Evolutionary conservation across 2,797 vertebrate species (phyloP).

Genomic region (Bryconaethiops microstoma): DNA sequence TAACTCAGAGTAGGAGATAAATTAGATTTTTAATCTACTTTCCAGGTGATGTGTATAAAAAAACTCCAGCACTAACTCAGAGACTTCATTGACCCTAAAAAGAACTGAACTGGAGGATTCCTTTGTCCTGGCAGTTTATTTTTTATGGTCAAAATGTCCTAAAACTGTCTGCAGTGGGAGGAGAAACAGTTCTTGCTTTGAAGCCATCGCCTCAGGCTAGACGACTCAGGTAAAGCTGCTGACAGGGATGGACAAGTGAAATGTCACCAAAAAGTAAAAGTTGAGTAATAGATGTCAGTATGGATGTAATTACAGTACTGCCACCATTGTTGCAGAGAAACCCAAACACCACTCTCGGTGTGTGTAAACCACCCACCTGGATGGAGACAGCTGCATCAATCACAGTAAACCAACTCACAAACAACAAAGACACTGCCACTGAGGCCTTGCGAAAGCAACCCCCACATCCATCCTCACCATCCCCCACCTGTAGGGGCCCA

Average conservation of each 20-base stretch:
- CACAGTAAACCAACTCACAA: conserved; percentile 47
- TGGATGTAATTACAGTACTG: conserved; percentile 33
- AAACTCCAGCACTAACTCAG: background rate
- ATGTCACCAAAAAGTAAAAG: conserved; percentile 8
- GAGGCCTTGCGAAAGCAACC: conserved; percentile 27
- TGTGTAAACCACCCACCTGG: conserved; percentile 54
- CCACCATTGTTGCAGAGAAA: conserved; percentile 24
- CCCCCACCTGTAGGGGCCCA: conserved; percentile 10
- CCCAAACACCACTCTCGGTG: conserved; percentile 33
- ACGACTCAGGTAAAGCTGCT: background rate
- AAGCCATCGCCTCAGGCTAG: background rate
- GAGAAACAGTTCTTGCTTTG: background rate
- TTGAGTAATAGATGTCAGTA: conserved; percentile 12
- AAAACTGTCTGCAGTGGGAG: background rate
- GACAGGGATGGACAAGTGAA: conserved; percentile 1
- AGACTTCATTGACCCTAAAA: background rate
- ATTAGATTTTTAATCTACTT: conserved; percentile 39
- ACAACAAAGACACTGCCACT: conserved; percentile 50
- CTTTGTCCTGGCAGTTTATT: background rate
- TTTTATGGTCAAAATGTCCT: background rate
- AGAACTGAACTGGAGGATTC: background rate
- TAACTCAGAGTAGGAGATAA: conserved; percentile 27
- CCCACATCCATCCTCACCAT: conserved; percentile 18
- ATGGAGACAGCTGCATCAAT: conserved; percentile 42
- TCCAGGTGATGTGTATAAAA: conserved; percentile 30